Percentiles rank a stretch among this genome's conserved stretches.
phyloP scores from a whole-genome alignment of 2,113 vertebrate genomes.

The Aptenodytes forsteri region DNA sequence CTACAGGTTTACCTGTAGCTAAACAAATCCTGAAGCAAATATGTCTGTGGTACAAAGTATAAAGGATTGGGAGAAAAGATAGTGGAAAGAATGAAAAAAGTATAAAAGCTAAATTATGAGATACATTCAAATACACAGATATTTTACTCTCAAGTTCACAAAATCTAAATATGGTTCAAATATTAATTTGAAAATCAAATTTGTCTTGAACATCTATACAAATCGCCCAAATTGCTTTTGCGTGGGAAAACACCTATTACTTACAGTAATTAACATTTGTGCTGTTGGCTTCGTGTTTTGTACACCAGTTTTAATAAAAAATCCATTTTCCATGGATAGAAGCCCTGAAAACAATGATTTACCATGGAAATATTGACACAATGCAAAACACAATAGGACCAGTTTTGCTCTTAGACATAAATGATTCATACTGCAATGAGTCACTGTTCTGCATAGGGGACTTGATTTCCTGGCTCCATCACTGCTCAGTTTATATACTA shows the following conservation, averaged over 20 bases:
- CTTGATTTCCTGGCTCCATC: background rate
- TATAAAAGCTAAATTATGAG: background rate
- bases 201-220: background rate
- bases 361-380: conserved; percentile 24
- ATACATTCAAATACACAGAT: background rate
- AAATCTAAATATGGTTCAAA: background rate
- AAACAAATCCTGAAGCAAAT: background rate
- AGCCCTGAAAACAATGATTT: background rate
- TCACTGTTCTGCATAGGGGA: background rate
- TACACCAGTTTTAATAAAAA: background rate
- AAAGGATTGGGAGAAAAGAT: background rate
- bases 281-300: background rate
- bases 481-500: background rate
- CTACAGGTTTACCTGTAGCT: background rate
- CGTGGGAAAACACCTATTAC: background rate
- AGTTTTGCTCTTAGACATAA: background rate
- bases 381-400: background rate
- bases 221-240: background rate
- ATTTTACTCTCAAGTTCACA: background rate
- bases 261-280: background rate
- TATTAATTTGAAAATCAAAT: background rate
- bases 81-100: background rate
- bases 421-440: conserved; percentile 26
- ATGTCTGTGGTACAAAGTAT: background rate
- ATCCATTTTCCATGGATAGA: background rate